Conservation (phyloP, 2,113 vertebrate species). For the Grus americana region DNA sequence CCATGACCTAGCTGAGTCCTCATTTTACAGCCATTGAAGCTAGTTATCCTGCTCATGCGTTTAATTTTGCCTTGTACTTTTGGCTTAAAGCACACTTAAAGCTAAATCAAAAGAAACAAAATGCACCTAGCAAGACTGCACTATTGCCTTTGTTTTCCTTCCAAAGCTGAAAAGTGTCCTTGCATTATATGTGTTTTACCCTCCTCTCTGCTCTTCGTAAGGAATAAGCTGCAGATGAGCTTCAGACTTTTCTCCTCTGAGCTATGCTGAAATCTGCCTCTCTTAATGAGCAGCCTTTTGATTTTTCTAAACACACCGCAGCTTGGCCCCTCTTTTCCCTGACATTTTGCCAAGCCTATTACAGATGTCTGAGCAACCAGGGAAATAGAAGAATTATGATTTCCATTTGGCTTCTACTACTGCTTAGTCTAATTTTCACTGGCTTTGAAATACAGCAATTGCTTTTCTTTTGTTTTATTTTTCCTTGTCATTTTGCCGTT, state of each 20-base stretch:
- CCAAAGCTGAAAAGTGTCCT: neutral
- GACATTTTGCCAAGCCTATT: slow-evolving; percentile 75
- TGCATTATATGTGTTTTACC: neutral
- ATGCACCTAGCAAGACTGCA: neutral
- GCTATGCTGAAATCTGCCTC: slow-evolving; percentile 40
- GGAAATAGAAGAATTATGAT: slow-evolving; percentile 72
- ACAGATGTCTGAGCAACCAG: slow-evolving; percentile 65
- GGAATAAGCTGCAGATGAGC: neutral
- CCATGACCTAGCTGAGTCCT: neutral
- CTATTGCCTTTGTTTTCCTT: neutral
- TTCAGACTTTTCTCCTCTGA: neutral
- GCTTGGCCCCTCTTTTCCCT: slow-evolving; percentile 67
- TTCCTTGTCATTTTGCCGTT: neutral
- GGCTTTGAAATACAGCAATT: slow-evolving; percentile 68
- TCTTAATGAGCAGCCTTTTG: slow-evolving; percentile 12
- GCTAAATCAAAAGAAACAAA: neutral
- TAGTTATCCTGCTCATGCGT: neutral
- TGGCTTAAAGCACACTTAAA: neutral
- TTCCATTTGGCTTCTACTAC: slow-evolving; percentile 73
- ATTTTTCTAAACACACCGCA: slow-evolving; percentile 31
- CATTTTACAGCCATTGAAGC: neutral
- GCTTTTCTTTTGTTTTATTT: slow-evolving; percentile 50
- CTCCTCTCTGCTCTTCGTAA: neutral
- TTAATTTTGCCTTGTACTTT: slow-evolving; percentile 6
- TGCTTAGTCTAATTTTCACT: slow-evolving; percentile 73